These are phyloP conservation scores for Mactra quadrangularis DNA, from an alignment of 1,140 invertebrate species.

Conservation along the genomic window DNA sequence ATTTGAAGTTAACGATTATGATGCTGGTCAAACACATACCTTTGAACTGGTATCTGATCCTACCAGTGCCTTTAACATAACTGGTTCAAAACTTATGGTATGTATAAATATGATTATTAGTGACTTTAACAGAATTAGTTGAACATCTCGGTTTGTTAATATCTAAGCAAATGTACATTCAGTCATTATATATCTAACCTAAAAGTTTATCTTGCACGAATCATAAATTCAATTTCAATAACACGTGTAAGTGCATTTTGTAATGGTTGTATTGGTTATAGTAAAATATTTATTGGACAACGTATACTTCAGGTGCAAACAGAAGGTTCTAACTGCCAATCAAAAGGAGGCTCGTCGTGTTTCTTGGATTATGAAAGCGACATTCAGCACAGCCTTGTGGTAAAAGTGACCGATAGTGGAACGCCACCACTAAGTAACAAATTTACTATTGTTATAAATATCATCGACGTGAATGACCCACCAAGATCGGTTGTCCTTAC, in stretches of 20 bases:
- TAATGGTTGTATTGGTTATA: no score
- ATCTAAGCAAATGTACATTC: no score
- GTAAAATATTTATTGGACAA: no score
- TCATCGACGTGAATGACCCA: conserved; percentile 28
- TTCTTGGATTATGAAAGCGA: conserved; percentile 36
- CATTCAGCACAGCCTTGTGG: background rate
- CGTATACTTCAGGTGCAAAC: background rate
- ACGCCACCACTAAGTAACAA: background rate
- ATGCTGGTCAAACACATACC: background rate
- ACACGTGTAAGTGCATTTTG: no score
- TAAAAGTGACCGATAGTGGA: conserved; percentile 20
- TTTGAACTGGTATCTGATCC: conserved; percentile 1
- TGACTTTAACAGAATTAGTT: no score
- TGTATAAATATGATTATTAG: no score
- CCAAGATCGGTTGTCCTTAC: background rate
- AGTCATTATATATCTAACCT: no score
- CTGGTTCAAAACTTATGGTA: conserved; percentile 8
- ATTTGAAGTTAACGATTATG: conserved; percentile 2
- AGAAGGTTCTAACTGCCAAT: background rate
- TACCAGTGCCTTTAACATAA: background rate
- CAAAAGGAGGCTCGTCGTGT: background rate
- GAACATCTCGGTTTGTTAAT: no score
- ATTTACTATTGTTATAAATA: background rate
- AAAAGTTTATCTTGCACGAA: no score
- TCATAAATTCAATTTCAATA: no score